These are phyloP conservation scores for Eilema caniola DNA, from an alignment of 2,888 invertebrate species.

Conservation along the genomic window DNA sequence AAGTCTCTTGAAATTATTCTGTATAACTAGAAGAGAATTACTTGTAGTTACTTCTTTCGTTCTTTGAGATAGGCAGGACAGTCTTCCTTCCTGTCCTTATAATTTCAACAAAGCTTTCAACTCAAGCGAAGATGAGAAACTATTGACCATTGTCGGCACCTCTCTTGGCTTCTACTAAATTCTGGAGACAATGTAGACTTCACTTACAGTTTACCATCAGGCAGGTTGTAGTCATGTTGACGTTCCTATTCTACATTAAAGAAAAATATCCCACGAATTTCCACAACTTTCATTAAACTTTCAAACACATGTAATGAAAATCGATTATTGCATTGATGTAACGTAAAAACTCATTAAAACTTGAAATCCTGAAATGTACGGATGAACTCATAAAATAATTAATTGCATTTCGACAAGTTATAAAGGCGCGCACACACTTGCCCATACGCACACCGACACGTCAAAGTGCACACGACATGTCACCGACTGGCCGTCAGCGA, in stretches of 20 bases:
- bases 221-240: background rate
- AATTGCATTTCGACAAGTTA: background rate
- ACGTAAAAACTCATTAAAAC: background rate
- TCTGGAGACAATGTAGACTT: background rate
- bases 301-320: background rate
- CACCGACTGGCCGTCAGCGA: constrained; percentile 54
- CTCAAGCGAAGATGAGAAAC: background rate
- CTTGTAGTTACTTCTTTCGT: background rate
- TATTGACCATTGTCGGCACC: background rate
- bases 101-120: background rate
- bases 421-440: background rate
- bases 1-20: background rate
- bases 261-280: background rate
- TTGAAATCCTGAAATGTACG: background rate
- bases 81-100: background rate
- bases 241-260: background rate
- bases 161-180: background rate
- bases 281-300: background rate
- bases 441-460: constrained; percentile 13
- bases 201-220: background rate
- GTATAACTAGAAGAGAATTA: background rate
- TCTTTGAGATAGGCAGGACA: background rate
- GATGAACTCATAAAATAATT: background rate
- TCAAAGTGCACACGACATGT: constrained; percentile 41
- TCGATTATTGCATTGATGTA: background rate